phyloP scores from a whole-genome alignment of 2,113 vertebrate genomes.

The Platichthys stellatus region DNA sequence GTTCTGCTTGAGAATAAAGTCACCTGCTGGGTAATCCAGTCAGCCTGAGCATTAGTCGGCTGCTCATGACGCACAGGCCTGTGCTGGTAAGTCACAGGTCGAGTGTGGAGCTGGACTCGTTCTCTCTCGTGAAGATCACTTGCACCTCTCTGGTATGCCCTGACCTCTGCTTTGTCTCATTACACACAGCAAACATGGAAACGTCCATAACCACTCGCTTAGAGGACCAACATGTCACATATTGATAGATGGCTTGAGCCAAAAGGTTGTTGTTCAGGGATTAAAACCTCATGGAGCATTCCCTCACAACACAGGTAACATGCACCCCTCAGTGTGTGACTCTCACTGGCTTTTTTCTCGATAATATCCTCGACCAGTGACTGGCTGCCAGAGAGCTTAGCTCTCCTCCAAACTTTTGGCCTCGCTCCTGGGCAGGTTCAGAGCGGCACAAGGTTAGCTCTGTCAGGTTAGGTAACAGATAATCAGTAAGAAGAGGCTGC shows the following conservation, averaged over 20 bases:
- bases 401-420: constrained; percentile 32
- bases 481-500: constrained; percentile 68
- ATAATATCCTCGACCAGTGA: not conserved
- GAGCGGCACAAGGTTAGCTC: constrained; percentile 47
- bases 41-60: constrained; percentile 51
- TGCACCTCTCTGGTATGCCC: constrained; percentile 24
- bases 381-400: constrained; percentile 26
- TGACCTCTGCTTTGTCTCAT: constrained; percentile 5
- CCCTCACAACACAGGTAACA: not conserved
- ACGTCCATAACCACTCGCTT: not conserved
- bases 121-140: constrained; percentile 35
- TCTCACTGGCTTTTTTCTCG: not conserved
- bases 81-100: constrained; percentile 26
- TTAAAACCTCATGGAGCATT: not conserved
- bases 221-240: not conserved
- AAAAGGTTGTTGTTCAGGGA: not conserved
- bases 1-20: constrained; percentile 70
- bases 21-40: constrained; percentile 71
- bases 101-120: constrained; percentile 7
- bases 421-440: constrained; percentile 31
- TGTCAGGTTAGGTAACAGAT: constrained; percentile 78
- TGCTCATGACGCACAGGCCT: constrained; percentile 61
- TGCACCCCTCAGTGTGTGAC: not conserved
- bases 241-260: not conserved
- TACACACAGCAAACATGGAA: not conserved